Base-by-base conservation (phyloP, 2,113 vertebrate species). In the Hemichromis elongatus region DNA sequence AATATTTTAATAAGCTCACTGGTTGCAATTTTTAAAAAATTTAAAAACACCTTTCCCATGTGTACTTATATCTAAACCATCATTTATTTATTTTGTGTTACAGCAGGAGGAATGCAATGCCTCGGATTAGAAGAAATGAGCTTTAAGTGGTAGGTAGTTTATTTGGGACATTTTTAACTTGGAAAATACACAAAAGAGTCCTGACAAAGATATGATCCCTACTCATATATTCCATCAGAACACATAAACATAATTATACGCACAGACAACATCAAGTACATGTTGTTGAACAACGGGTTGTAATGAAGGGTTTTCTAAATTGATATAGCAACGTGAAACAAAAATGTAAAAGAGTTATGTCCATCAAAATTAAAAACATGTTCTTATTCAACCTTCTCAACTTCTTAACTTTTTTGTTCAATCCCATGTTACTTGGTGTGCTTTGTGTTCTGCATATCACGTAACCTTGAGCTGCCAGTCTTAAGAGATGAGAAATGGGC, bases 101-200 rank as follows among this genome's bases (percentile, higher is more conserved):
- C 90, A 92, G 91, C 81, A 59, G 30, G 73, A 92, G 78, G 54
- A 59, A 77, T 82, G n/a, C 7, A 80, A 85, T 9, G 6, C 14
- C 77, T 5, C 2, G 26, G 53, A 50, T 73, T 79, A 59, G 30
- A 61, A 79, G 83, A 83, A 57, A 50, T 56, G 35, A 55, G 24
- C 42, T 33, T 70, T 53, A 18, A 24, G 10, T 59, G 56, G 42
- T 56, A 28, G 35, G 21, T 50, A 9, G 18, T 79, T 53, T 47
- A 63, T 11, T 79, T 45, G 28, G 50, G 45, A 84, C 8, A 26
- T 24, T 19, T 73, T 73, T 28, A 63, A 81, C 28, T 59, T 33
- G 6, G 68, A 47, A 70, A 70, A 59, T 50, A 16, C 47, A 26
- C 24, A 80, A 21, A 3, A 7, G 21, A 28, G n/a, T 68, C 26